Evolutionary conservation across 2,113 vertebrate species (phyloP), one percentile per base, ranked within the genome.

Genomic region (Myocastor coypus): DNA sequence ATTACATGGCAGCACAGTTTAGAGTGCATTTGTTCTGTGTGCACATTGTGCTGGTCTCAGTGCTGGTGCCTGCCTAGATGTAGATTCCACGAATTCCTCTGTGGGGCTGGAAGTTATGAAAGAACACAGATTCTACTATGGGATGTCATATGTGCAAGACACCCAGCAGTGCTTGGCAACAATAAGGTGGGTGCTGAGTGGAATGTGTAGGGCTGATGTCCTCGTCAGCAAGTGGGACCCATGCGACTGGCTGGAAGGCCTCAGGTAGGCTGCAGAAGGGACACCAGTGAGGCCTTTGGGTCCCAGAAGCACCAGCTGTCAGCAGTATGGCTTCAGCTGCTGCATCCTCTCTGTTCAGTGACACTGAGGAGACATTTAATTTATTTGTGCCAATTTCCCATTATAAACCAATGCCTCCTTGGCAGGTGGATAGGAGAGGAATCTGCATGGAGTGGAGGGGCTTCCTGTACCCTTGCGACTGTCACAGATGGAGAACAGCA

Each of bases 271-370:
- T 19, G 7, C 40, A 7, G 71, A 37, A 24, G 1, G 12, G 42
- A 32, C 22, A 20, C 42, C 28, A 5, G 28, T 0, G 14, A 0
- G 0, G 9, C 32, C 9, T 14, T 22, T 42, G 0, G 0, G 3
- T 14, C 90, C 11, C 59, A 37, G 59, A 30, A 80, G 68, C 61
- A 66, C 75, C 7, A 7, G 59, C 63, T 55, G 34, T 3, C 7
- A 7, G n/a, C 1, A 9, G 17, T 0, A 0, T 37, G 59, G 34
- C 42, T 52, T 66, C 46, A 20, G 19, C 28, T 2, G 30, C 32
- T 40, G 34, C 50, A 0, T 4, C 85, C 12, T 30, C 26, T 16
- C 42, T 37, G 28, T 12, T 55, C 7, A 17, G 57, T 2, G 75
- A 85, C 61, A 10, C 8, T 14, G 6, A 85, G 5, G 0, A 1